Evolutionary conservation across 1,140 invertebrate genomes (phyloP).

Genomic region (Heliconius congener): DNA sequence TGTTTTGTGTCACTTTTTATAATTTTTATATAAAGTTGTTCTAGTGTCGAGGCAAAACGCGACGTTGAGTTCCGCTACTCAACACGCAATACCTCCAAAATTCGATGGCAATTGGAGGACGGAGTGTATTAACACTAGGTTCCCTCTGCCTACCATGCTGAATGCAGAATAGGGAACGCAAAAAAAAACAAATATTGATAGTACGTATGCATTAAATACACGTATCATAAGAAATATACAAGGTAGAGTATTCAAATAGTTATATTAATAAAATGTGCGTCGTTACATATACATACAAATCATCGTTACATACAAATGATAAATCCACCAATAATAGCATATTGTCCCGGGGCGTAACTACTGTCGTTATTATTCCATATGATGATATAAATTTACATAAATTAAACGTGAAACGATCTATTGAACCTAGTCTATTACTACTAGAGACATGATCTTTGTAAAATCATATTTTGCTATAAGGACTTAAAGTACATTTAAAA

Average conservation of each 20-base stretch:
- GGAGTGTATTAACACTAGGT: neutral
- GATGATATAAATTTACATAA: slow-evolving; percentile 42
- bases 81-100: neutral
- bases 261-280: neutral
- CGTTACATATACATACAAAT: neutral
- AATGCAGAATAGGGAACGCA: no score
- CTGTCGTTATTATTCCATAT: slow-evolving; percentile 20
- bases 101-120: no score
- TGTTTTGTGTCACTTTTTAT: no score
- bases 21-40: no score
- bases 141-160: no score
- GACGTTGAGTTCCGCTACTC: no score
- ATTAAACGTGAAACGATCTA: slow-evolving; percentile 35
- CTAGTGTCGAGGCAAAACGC: no score
- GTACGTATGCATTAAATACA: no score
- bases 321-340: neutral
- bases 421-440: slow-evolving; percentile 1
- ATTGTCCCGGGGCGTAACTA: neutral
- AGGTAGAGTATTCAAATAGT: neutral
- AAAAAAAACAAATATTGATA: no score
- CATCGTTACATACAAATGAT: neutral
- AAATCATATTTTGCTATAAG: slow-evolving; percentile 21
- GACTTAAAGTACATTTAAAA: slow-evolving; percentile 37
- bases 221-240: no score
- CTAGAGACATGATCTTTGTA: neutral